Percentiles rank a stretch among this genome's conserved stretches.
phyloP scores from a whole-genome alignment of 2,797 vertebrate species.

The Podarcis lilfordi region DNA sequence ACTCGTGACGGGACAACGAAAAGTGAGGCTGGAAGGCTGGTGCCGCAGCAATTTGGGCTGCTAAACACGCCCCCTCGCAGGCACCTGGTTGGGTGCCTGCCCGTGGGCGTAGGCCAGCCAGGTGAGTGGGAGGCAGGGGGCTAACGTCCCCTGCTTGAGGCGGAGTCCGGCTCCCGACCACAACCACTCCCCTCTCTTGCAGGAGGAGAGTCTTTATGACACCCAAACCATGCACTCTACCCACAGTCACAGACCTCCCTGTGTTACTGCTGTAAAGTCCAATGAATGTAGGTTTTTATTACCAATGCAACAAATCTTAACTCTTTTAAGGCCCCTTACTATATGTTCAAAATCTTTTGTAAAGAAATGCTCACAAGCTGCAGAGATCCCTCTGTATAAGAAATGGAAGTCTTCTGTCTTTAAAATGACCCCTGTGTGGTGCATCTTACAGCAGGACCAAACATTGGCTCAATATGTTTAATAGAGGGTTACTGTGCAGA shows the following conservation, averaged over 20 bases:
- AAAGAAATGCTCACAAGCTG: slow-evolving; percentile 53
- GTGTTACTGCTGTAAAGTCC: background rate
- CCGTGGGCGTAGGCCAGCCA: no score
- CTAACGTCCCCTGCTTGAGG: no score
- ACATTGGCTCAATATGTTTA: slow-evolving; percentile 57
- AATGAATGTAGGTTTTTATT: fast-evolving
- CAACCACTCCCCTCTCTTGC: no score
- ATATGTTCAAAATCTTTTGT: slow-evolving; percentile 34
- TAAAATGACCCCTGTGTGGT: slow-evolving; percentile 61
- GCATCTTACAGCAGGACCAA: slow-evolving; percentile 59
- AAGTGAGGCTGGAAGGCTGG: no score
- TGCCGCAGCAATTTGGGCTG: no score
- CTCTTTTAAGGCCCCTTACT: slow-evolving; percentile 18
- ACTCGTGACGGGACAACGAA: no score
- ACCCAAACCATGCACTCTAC: no score
- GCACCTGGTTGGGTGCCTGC: no score
- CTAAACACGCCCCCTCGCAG: no score
- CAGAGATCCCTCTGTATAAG: slow-evolving; percentile 53
- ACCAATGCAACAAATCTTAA: fast-evolving
- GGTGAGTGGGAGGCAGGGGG: no score
- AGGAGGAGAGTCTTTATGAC: background rate
- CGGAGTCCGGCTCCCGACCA: no score
- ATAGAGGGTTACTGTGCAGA: slow-evolving; percentile 59
- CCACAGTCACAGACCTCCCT: no score
- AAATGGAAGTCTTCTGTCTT: slow-evolving; percentile 66